Evolutionary conservation across 2,113 vertebrate genomes (phyloP).

Genomic region (Oxyruncus cristatus): DNA sequence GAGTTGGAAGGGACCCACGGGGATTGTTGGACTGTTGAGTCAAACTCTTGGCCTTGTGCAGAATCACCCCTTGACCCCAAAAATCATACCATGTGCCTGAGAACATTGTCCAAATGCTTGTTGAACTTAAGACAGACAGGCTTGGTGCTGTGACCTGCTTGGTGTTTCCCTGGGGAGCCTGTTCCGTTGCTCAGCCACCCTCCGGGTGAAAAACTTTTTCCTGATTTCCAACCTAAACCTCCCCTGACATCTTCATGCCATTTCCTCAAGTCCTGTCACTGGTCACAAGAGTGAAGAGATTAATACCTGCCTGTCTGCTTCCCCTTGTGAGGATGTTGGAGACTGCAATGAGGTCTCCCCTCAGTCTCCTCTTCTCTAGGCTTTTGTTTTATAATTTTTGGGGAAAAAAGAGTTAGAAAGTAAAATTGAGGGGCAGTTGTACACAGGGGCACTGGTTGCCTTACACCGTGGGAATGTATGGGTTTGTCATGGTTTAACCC

Average conservation of each 20-base stretch:
- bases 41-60: not conserved
- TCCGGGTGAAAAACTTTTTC: not conserved
- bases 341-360: not conserved
- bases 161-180: not conserved
- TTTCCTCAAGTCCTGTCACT: not conserved
- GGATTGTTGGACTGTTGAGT: fast-evolving
- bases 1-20: not conserved
- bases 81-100: not conserved
- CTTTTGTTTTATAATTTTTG: not conserved
- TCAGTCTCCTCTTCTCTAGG: not conserved
- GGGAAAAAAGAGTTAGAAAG: not conserved
- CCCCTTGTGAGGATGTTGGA: not conserved
- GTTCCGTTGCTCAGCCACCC: not conserved
- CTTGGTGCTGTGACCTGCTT: not conserved
- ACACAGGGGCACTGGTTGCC: not conserved
- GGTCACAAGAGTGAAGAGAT: not conserved
- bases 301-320: not conserved
- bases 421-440: not conserved
- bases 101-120: not conserved
- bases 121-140: not conserved
- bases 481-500: not conserved
- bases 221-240: not conserved
- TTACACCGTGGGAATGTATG: not conserved
- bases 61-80: not conserved
- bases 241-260: not conserved